These are phyloP conservation scores for Gerris buenoi DNA, from an alignment of 1,140 invertebrate species.

Conservation along the genomic window DNA sequence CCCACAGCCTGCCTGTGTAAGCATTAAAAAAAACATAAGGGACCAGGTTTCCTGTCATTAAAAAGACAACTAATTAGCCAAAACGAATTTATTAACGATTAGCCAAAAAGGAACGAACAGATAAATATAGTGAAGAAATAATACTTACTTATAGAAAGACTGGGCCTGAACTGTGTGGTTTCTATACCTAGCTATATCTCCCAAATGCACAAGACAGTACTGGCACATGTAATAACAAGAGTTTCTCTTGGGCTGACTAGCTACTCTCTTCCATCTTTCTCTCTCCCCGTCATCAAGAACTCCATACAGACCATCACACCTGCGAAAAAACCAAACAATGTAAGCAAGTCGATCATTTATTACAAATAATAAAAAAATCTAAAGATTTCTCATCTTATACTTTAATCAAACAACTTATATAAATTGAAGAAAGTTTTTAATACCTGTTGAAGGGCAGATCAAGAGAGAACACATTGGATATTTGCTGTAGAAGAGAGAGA, in stretches of 20 bases:
- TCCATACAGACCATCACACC: conserved; percentile 11
- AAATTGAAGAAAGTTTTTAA: too few relatives aligned
- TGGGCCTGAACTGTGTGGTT: conserved; percentile 65
- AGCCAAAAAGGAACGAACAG: too few relatives aligned
- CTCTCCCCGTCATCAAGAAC: background rate
- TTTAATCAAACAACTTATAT: too few relatives aligned
- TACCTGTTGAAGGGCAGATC: conserved; percentile 59
- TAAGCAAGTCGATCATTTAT: background rate
- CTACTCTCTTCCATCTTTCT: background rate
- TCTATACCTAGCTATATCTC: conserved; percentile 68
- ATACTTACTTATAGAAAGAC: conserved; percentile 50
- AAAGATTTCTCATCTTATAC: too few relatives aligned
- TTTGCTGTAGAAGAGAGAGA: conserved; percentile 60
- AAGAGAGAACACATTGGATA: conserved; percentile 63
- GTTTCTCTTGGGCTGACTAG: conserved; percentile 42
- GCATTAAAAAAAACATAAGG: too few relatives aligned
- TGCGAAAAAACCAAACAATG: background rate
- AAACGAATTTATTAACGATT: too few relatives aligned
- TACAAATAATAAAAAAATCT: conserved; percentile 6
- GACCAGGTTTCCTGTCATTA: too few relatives aligned
- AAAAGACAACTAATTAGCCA: background rate
- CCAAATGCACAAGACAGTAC: conserved; percentile 71
- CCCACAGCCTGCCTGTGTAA: conserved; percentile 64
- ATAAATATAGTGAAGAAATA: too few relatives aligned
- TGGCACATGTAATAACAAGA: conserved; percentile 72